These are phyloP conservation scores for Scotopteryx bipunctaria DNA, from an alignment of 2,888 invertebrate species.

Conservation along the genomic window DNA sequence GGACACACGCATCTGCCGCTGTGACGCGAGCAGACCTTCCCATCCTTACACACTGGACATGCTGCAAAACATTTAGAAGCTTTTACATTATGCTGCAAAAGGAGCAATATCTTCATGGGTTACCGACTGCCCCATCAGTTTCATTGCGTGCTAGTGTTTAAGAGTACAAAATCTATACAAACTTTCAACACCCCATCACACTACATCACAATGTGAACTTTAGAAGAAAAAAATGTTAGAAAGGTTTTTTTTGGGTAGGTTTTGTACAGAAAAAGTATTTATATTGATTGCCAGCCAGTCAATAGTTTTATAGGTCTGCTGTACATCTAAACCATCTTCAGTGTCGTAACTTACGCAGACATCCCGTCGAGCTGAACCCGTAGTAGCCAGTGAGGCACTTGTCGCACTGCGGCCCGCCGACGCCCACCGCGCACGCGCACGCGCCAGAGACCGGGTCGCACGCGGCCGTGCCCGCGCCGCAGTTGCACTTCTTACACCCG, in stretches of 20 bases:
- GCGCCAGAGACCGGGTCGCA: slow-evolving; percentile 91
- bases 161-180: too few relatives aligned
- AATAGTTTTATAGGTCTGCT: too few relatives aligned
- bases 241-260: too few relatives aligned
- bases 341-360: slow-evolving; percentile 84
- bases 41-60: slow-evolving; percentile 91
- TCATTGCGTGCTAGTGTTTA: too few relatives aligned
- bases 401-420: slow-evolving; percentile 89
- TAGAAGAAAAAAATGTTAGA: too few relatives aligned
- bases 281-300: too few relatives aligned
- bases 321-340: neutral
- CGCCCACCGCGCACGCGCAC: slow-evolving; percentile 90
- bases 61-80: slow-evolving; percentile 80
- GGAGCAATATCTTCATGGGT: too few relatives aligned
- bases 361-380: slow-evolving; percentile 90
- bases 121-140: too few relatives aligned
- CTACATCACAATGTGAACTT: too few relatives aligned
- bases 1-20: slow-evolving; percentile 98
- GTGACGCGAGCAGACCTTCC: slow-evolving; percentile 94
- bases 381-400: slow-evolving; percentile 89
- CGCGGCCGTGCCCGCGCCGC: slow-evolving; percentile 87
- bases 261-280: too few relatives aligned
- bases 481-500: slow-evolving; percentile 93
- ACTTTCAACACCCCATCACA: too few relatives aligned
- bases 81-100: too few relatives aligned